These are phyloP conservation scores for Corydoras sp. DNA, from an alignment of 2,113 vertebrate genomes.

Conservation along the genomic window DNA sequence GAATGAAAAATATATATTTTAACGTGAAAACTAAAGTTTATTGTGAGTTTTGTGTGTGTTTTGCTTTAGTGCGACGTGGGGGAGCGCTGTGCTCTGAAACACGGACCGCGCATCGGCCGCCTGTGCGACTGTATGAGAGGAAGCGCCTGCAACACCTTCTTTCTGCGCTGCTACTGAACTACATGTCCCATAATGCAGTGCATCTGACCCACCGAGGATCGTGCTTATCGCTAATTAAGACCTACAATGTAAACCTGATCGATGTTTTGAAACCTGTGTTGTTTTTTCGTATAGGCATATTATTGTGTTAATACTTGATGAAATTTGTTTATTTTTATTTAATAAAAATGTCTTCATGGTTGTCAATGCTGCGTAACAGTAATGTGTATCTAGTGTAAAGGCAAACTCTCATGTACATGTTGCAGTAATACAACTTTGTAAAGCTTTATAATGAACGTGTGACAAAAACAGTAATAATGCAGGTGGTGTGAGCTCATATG, in stretches of 20 bases:
- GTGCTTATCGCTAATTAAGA: not conserved
- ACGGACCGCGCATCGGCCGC: slow-evolving; percentile 71
- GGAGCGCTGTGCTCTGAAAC: slow-evolving; percentile 70
- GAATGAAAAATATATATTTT: too few relatives aligned
- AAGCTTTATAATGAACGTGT: not conserved
- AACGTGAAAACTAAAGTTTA: not conserved
- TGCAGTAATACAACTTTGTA: too few relatives aligned
- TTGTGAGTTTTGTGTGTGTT: not conserved
- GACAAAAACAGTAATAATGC: not conserved
- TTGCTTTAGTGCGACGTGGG: slow-evolving; percentile 66
- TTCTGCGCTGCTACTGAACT: slow-evolving; percentile 71
- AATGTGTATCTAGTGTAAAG: too few relatives aligned
- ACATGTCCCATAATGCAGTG: slow-evolving; percentile 10
- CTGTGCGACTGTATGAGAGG: slow-evolving; percentile 73
- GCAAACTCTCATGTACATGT: too few relatives aligned
- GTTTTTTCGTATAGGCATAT: slow-evolving; percentile 15
- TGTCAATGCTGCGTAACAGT: slow-evolving; percentile 12
- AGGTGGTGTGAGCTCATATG: slow-evolving; percentile 1
- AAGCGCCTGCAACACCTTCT: slow-evolving; percentile 71
- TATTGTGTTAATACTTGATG: slow-evolving; percentile 8
- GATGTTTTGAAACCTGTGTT: slow-evolving; percentile 32
- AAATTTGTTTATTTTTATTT: slow-evolving; percentile 56
- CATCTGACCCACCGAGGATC: not conserved
- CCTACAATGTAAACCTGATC: slow-evolving; percentile 25
- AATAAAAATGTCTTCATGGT: slow-evolving; percentile 50